phyloP scores from a whole-genome alignment of 2,888 invertebrate genomes.

The Perithous albicinctus region DNA sequence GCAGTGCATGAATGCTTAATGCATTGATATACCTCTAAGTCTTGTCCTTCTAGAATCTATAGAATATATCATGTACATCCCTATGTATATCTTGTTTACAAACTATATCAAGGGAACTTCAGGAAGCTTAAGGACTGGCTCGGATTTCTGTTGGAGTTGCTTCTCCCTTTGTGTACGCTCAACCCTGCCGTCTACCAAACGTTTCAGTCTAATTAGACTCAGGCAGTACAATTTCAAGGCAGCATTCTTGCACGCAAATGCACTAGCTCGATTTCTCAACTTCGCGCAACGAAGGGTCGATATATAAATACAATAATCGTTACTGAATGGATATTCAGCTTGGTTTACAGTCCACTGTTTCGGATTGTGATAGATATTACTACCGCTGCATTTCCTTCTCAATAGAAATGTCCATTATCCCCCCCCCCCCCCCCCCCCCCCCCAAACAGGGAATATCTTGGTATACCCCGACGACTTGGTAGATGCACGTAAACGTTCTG shows the following conservation, averaged over 20 bases:
- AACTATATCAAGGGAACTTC: constrained; percentile 37
- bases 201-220: constrained; percentile 4
- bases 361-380: background rate
- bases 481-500: background rate
- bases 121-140: constrained; percentile 17
- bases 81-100: constrained; percentile 3
- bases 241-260: constrained; percentile 33
- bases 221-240: background rate
- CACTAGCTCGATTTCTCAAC: background rate
- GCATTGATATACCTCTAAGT: constrained; percentile 21
- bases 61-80: background rate
- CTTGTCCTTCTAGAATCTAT: constrained; percentile 2
- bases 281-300: constrained; percentile 1
- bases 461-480: background rate
- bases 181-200: background rate
- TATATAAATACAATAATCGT: background rate
- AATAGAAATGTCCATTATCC: background rate
- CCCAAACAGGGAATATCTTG: background rate
- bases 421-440: background rate
- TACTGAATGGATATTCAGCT: constrained; percentile 11
- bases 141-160: constrained; percentile 13
- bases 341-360: background rate
- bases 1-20: constrained; percentile 31
- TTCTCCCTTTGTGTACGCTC: constrained; percentile 5
- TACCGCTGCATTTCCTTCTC: background rate